Evolutionary conservation across 2,113 vertebrate genomes (phyloP).

Genomic region (Epinephelus moara): DNA sequence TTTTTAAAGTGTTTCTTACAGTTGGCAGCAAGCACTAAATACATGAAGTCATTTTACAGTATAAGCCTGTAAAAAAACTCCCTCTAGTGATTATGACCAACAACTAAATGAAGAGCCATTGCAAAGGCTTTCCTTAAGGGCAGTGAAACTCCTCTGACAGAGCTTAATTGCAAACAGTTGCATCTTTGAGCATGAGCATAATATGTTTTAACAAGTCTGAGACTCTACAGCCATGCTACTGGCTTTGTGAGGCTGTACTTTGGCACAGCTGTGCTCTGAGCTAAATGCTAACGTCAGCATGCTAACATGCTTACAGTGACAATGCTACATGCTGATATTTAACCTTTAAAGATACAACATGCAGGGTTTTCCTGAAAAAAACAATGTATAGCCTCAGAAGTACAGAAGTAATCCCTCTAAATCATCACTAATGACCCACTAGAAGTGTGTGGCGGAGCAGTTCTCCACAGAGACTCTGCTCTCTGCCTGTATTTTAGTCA

Average conservation of each 20-base stretch:
- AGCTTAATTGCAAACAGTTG: background rate
- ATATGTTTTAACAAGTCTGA: background rate
- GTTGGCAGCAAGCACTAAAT: background rate
- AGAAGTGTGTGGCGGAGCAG: too few species aligned
- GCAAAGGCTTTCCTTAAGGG: slow-evolving; percentile 11
- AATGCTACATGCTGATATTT: too few species aligned
- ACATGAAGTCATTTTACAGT: background rate
- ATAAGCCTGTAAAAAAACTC: slow-evolving; percentile 12
- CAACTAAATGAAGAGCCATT: slow-evolving; percentile 21
- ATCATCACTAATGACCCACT: too few species aligned
- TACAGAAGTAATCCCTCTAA: too few species aligned
- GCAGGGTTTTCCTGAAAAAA: too few species aligned
- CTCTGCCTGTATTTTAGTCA: too few species aligned
- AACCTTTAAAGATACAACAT: background rate
- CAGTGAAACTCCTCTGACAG: background rate
- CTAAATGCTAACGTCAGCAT: background rate
- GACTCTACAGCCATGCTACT: background rate
- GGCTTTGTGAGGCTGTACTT: background rate
- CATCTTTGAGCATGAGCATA: background rate
- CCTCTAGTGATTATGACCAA: background rate
- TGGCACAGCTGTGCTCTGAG: background rate
- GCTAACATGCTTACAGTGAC: background rate
- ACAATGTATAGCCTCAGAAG: too few species aligned
- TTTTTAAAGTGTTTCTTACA: background rate
- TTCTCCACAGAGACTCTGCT: too few species aligned